A percentile compares a stretch with the other conserved stretches of the same genome.
phyloP scores from a whole-genome alignment of 2,113 vertebrate genomes.

The Rallus limicola region DNA sequence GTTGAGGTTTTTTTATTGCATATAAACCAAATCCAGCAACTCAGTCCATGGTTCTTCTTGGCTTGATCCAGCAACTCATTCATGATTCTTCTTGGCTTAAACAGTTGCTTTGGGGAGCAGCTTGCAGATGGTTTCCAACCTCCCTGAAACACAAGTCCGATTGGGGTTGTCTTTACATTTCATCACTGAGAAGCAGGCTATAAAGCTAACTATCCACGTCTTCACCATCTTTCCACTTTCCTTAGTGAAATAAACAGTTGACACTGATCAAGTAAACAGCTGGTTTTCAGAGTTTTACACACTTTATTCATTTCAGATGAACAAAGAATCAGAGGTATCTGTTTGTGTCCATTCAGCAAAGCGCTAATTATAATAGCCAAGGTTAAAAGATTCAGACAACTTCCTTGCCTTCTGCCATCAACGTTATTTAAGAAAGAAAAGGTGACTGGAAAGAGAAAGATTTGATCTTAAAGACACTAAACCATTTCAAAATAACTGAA shows the following conservation, averaged over 20 bases:
- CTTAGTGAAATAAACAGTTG: neutral
- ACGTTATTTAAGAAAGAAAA: neutral
- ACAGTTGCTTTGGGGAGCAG: neutral
- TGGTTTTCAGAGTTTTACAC: neutral
- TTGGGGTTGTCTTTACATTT: neutral
- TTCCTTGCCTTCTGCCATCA: conserved; percentile 22
- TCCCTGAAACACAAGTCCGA: neutral
- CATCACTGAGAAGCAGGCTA: neutral
- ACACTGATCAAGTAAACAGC: neutral
- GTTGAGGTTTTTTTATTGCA: neutral
- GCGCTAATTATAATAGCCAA: neutral
- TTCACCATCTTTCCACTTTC: neutral
- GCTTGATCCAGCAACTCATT: no score
- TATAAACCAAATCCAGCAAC: neutral
- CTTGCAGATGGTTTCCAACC: neutral
- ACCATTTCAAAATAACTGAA: neutral
- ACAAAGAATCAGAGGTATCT: neutral
- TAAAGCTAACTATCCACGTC: neutral
- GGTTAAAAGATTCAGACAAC: neutral
- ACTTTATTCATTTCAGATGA: neutral
- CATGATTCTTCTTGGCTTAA: neutral
- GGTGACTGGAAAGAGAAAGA: neutral
- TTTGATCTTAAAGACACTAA: neutral
- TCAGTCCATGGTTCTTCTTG: neutral
- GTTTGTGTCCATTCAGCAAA: neutral